phyloP scores from a whole-genome alignment of 2,888 invertebrate species.

The Synanthedon andrenaeformis region DNA sequence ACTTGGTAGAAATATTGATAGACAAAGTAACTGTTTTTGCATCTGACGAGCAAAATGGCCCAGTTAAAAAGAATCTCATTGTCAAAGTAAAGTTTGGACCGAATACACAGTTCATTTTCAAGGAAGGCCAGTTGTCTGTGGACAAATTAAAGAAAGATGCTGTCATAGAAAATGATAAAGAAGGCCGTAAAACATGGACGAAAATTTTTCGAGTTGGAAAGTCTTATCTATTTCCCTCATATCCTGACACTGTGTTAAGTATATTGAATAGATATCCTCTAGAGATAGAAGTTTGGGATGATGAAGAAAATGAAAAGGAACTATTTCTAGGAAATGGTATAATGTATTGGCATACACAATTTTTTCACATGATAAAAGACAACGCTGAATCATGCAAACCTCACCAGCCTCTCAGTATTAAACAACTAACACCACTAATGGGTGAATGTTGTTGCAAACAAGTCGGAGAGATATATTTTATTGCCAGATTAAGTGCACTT shows the following conservation, averaged over 20 bases:
- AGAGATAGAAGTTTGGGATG: conserved; percentile 59
- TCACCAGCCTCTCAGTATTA: conserved; percentile 41
- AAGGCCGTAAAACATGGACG: conserved; percentile 41
- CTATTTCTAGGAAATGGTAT: conserved; percentile 52
- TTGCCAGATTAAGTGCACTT: conserved; percentile 59
- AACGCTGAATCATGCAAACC: conserved; percentile 35
- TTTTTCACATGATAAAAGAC: conserved; percentile 59
- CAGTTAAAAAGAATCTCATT: conserved; percentile 50
- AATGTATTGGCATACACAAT: conserved; percentile 58
- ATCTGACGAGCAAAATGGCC: conserved; percentile 29
- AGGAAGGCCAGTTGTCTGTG: conserved; percentile 49
- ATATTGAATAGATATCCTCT: conserved; percentile 59
- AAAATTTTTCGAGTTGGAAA: conserved; percentile 60
- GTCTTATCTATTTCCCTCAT: conserved; percentile 65
- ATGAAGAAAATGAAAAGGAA: conserved; percentile 41
- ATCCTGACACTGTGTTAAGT: conserved; percentile 51
- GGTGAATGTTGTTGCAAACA: conserved; percentile 45
- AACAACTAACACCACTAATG: conserved; percentile 28
- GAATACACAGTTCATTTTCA: conserved; percentile 58
- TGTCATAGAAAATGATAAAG: conserved; percentile 34
- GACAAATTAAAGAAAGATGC: conserved; percentile 35
- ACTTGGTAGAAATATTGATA: conserved; percentile 68
- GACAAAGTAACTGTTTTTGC: conserved; percentile 59
- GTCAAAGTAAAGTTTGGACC: conserved; percentile 62
- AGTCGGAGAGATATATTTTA: conserved; percentile 54